phyloP scores from a whole-genome alignment of 2,113 vertebrate genomes.

The Xiphias gladius region DNA sequence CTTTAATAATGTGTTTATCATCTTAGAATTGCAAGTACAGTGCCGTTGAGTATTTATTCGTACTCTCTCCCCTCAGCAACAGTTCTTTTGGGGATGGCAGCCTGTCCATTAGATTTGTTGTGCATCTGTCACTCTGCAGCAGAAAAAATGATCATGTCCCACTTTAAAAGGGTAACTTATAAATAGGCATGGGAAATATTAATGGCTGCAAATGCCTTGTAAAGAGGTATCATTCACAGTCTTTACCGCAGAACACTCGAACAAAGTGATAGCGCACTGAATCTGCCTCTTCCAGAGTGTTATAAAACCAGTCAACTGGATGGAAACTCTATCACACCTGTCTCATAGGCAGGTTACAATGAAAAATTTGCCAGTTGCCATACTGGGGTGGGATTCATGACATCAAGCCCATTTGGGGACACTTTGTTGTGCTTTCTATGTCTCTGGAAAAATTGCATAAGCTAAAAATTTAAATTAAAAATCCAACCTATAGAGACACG shows the following conservation, averaged over 20 bases:
- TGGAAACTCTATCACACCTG: not conserved
- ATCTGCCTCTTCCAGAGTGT: slow-evolving; percentile 4
- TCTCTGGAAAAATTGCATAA: not conserved
- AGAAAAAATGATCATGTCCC: slow-evolving; percentile 24
- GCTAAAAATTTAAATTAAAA: not conserved
- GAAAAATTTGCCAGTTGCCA: not conserved
- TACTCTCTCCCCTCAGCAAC: slow-evolving; percentile 19
- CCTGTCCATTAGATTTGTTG: slow-evolving; percentile 40
- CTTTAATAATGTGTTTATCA: slow-evolving; percentile 72
- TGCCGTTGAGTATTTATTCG: slow-evolving; percentile 51
- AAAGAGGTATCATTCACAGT: slow-evolving; percentile 38
- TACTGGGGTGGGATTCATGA: not conserved
- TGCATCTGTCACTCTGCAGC: slow-evolving; percentile 47
- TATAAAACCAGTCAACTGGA: slow-evolving; percentile 2
- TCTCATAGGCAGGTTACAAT: not conserved
- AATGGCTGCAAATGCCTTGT: slow-evolving; percentile 52
- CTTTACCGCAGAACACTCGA: slow-evolving; percentile 27
- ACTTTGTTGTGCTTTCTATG: not conserved
- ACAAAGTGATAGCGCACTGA: slow-evolving; percentile 31
- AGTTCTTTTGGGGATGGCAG: slow-evolving; percentile 22
- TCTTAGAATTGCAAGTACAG: slow-evolving; percentile 38
- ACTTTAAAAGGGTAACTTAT: slow-evolving; percentile 53
- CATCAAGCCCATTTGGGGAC: not conserved
- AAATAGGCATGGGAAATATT: slow-evolving; percentile 63
- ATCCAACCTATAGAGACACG: not conserved